Conservation (phyloP, 2,888 invertebrate species). For the Sphinx pinastri region DNA sequence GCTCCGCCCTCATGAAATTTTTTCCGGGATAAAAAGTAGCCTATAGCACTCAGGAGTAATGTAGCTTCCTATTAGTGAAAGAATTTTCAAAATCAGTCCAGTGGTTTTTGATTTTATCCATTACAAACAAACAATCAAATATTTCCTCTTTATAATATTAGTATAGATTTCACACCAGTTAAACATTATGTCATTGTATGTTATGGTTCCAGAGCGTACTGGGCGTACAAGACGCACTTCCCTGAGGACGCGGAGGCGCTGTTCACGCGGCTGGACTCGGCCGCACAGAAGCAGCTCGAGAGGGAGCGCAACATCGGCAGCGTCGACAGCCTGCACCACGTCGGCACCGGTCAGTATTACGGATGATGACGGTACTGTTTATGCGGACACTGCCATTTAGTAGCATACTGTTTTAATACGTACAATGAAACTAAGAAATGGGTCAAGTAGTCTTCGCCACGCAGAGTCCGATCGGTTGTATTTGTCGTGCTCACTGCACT, state of each 20-base stretch:
- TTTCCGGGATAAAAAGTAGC: too few species aligned
- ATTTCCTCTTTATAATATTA: too few species aligned
- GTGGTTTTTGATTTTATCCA: too few species aligned
- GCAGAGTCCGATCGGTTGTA: slow-evolving; percentile 59
- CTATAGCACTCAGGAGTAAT: too few species aligned
- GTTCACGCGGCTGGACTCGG: slow-evolving; percentile 91
- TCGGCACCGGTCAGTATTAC: slow-evolving; percentile 61
- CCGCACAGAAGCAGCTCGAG: slow-evolving; percentile 85
- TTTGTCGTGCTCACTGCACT: too few species aligned
- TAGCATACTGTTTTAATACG: neutral
- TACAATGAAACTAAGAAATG: neutral
- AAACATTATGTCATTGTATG: neutral
- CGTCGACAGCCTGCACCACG: slow-evolving; percentile 70
- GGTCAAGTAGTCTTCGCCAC: slow-evolving; percentile 55
- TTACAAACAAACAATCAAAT: too few species aligned
- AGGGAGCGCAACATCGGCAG: slow-evolving; percentile 73
- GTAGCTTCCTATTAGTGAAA: too few species aligned
- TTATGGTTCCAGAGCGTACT: slow-evolving; percentile 88
- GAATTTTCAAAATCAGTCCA: too few species aligned
- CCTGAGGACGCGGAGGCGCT: slow-evolving; percentile 94
- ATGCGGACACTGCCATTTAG: neutral
- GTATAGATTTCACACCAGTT: neutral
- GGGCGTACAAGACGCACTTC: slow-evolving; percentile 95
- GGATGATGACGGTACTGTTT: neutral
- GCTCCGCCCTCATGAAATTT: too few species aligned